Percentiles rank a stretch among this genome's conserved stretches.
Evolutionary conservation across 2,797 vertebrate species (phyloP).

Genomic region (Furcifer pardalis): DNA sequence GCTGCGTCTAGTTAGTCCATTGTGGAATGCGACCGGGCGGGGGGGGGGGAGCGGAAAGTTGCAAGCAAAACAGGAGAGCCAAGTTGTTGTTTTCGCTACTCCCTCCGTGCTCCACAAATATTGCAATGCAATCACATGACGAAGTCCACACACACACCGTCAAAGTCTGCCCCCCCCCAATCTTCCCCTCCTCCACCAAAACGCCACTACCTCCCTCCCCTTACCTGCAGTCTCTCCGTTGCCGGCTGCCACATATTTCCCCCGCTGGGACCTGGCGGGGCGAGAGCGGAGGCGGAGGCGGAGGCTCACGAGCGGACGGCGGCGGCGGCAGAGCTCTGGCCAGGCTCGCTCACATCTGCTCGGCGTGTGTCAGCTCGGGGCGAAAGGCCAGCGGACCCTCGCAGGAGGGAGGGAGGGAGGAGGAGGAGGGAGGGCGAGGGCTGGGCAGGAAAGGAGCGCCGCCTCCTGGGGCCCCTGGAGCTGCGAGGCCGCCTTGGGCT

Average conservation of each 20-base stretch:
- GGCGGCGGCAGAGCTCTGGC: conserved; percentile 9
- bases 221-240: conserved; percentile 95
- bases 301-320: conserved; percentile 13
- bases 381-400: conserved; percentile 5
- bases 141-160: neutral
- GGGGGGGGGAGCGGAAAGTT: conserved; percentile 2
- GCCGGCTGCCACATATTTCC: conserved; percentile 95
- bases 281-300: conserved; percentile 13
- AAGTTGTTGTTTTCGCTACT: neutral
- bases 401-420: neutral
- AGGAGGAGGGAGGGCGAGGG: neutral
- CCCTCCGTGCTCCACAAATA: neutral
- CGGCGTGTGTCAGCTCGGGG: conserved; percentile 41
- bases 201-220: neutral
- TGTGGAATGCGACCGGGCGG: neutral
- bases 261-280: conserved; percentile 42
- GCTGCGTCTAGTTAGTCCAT: neutral
- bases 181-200: too few relatives aligned
- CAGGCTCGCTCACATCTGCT: conserved; percentile 80
- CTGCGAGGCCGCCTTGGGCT: conserved; percentile 5
- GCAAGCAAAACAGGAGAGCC: neutral
- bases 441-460: neutral
- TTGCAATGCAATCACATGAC: conserved; percentile 26
- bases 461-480: neutral
- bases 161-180: conserved; percentile 37